Base-by-base conservation (phyloP, 2,113 vertebrate genomes). In the Percopsis transmontana region DNA sequence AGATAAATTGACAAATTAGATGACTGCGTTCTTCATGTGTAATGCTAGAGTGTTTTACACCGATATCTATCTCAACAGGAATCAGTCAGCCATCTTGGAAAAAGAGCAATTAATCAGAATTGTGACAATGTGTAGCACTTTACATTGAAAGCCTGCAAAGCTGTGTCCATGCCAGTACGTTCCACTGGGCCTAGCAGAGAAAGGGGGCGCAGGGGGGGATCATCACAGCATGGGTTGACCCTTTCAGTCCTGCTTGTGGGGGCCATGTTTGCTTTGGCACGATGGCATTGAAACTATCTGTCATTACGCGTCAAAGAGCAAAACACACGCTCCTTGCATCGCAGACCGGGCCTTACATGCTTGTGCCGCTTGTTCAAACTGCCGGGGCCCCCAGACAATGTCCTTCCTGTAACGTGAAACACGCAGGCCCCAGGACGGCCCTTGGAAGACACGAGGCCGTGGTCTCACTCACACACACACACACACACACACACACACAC, bases 241-340 rank as follows among this genome's bases (percentile, higher is more conserved):
- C 70, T 72, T 73, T 68, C 72, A 68, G 79, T 66, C 72, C 3
- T 60, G 50, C 68, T 72, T 40, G 65, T 45, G 47, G 58, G 62
- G 58, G 74, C 58, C 12, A 13, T 92, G 84, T 92, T 92, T 91
- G 75, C 78, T 92, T 92, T 92, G 87, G 91, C 80, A 54, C 51
- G 14, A 58, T 27, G 61, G 74, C 79, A 74, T 70, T 86, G 76
- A 92, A 88, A 88, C 82, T 41, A 88, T 89, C 89, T 83, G 90
- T 92, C 91, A 90, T 89, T 87, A 87, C 77, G 67, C 78, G 89
- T 91, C 87, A 75, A 82, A 80, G 85, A 78, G 50, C 77, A 89
- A 71, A 74, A 74, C 85, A 47, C 64, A 57, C 79, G 1, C 74
- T 68, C 67, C 66, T 75, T 71, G 50, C 86, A 88, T 72, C 58